Conservation (phyloP, 2,113 vertebrate species). For the Gallinago jamesoni region DNA sequence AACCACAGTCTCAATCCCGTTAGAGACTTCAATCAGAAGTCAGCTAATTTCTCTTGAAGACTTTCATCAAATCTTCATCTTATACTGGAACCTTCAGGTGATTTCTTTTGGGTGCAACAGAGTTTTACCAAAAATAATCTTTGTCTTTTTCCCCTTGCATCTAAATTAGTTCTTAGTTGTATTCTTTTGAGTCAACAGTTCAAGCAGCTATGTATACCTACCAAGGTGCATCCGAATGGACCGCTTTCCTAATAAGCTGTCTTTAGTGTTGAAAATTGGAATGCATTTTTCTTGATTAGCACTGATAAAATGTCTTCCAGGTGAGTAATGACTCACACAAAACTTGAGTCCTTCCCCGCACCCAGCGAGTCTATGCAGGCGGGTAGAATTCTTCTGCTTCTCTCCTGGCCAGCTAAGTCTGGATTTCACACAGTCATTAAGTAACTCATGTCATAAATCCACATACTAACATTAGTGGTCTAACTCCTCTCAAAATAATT, state of each 20-base stretch:
- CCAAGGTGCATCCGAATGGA: background rate
- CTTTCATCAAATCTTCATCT: background rate
- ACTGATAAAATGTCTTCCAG: background rate
- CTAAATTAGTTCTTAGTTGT: background rate
- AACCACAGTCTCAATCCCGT: background rate
- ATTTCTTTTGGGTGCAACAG: background rate
- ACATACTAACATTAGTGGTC: background rate
- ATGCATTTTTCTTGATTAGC: background rate
- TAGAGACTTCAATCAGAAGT: background rate
- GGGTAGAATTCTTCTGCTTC: background rate
- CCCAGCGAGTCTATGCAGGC: background rate
- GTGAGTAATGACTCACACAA: background rate
- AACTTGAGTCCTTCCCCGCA: background rate
- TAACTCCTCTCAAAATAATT: background rate
- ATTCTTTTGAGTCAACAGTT: background rate
- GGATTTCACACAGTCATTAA: background rate
- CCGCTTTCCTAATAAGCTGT: background rate
- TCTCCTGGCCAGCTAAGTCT: background rate
- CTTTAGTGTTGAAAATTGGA: background rate
- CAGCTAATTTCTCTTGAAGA: background rate
- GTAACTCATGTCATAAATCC: background rate
- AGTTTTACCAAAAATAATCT: background rate
- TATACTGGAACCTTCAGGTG: background rate
- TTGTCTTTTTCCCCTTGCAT: background rate
- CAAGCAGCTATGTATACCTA: background rate